Conservation (phyloP, 2,797 vertebrate species). For the Brachyrhaphis roseni region DNA sequence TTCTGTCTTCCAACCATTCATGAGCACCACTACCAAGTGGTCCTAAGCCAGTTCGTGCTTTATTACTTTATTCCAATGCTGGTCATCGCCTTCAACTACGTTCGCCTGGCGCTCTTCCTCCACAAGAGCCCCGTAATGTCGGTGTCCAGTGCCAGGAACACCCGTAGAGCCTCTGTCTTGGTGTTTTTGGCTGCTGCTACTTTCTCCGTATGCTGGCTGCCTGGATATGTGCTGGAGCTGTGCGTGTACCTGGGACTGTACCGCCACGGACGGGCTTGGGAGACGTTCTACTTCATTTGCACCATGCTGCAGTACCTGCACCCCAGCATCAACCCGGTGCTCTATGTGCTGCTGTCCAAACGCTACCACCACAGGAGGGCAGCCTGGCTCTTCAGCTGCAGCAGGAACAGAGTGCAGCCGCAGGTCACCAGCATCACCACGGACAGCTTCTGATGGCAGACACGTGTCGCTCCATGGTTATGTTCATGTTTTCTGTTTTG, state of each 20-base stretch:
- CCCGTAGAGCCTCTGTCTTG: constrained; percentile 77
- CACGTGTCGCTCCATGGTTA: neutral
- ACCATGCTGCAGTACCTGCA: constrained; percentile 79
- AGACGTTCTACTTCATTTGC: constrained; percentile 80
- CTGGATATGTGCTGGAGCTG: constrained; percentile 80
- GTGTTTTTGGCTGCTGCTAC: constrained; percentile 80
- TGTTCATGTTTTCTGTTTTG: neutral
- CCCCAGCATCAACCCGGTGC: constrained; percentile 75
- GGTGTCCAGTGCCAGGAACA: constrained; percentile 76
- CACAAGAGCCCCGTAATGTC: constrained; percentile 82
- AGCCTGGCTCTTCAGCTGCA: constrained; percentile 67
- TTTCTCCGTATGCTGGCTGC: constrained; percentile 82
- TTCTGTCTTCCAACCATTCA: constrained; percentile 79
- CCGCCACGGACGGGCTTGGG: constrained; percentile 68
- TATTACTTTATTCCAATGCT: constrained; percentile 80
- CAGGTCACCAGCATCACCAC: constrained; percentile 69
- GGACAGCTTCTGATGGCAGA: constrained; percentile 63
- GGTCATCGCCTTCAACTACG: constrained; percentile 80
- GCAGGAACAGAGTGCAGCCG: constrained; percentile 73
- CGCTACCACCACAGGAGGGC: constrained; percentile 71
- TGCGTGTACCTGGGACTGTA: constrained; percentile 79
- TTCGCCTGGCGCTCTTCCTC: constrained; percentile 77
- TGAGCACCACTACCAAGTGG: constrained; percentile 80
- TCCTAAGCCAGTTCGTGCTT: constrained; percentile 81
- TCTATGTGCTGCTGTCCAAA: constrained; percentile 79